These are phyloP conservation scores for Drosophila ficusphila DNA, from an alignment of 1,140 invertebrate species.

Conservation along the genomic window DNA sequence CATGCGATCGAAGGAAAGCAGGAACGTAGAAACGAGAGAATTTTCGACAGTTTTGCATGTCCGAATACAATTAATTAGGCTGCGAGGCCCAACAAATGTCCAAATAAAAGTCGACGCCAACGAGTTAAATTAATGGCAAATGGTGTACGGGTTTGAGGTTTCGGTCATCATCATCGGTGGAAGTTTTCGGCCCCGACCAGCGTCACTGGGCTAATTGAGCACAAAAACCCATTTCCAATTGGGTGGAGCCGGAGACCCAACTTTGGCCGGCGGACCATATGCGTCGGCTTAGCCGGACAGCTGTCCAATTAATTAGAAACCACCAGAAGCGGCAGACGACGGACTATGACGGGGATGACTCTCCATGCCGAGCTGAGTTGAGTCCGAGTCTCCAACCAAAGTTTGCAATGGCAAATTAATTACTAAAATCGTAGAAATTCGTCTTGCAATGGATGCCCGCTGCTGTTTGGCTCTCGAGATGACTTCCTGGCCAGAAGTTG, in stretches of 20 bases:
- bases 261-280: slow-evolving; percentile 52
- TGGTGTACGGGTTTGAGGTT: slow-evolving; percentile 34
- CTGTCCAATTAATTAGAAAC: slow-evolving; percentile 79
- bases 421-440: slow-evolving; percentile 82
- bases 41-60: slow-evolving; percentile 73
- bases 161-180: slow-evolving; percentile 53
- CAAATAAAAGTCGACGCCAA: slow-evolving; percentile 66
- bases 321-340: slow-evolving; percentile 39
- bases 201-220: slow-evolving; percentile 64
- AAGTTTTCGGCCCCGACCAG: slow-evolving; percentile 49
- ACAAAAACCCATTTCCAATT: slow-evolving; percentile 48
- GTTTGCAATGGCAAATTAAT: slow-evolving; percentile 81
- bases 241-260: slow-evolving; percentile 33
- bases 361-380: slow-evolving; percentile 10
- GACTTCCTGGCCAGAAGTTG: slow-evolving; percentile 57
- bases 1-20: slow-evolving; percentile 33
- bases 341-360: slow-evolving; percentile 68
- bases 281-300: slow-evolving; percentile 54
- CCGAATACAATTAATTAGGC: slow-evolving; percentile 69
- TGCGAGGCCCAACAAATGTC: slow-evolving; percentile 61
- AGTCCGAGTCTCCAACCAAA: too few relatives aligned
- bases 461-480: slow-evolving; percentile 74
- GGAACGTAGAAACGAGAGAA: too few relatives aligned
- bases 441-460: slow-evolving; percentile 60
- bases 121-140: slow-evolving; percentile 53